phyloP scores from a whole-genome alignment of 2,113 vertebrate species.

The Scomber japonicus region DNA sequence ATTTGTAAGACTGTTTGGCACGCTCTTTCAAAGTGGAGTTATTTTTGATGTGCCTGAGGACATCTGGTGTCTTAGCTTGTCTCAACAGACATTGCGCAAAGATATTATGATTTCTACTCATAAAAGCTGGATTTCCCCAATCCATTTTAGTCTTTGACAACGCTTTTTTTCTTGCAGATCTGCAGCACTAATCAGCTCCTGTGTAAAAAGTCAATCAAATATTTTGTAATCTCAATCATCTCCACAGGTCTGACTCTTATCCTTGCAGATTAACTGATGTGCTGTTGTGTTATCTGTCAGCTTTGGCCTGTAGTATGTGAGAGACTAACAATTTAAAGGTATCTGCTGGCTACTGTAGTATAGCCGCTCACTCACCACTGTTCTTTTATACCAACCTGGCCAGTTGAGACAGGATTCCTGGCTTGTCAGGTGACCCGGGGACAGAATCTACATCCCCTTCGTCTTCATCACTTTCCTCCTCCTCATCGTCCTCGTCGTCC shows the following conservation, averaged over 20 bases:
- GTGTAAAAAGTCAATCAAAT: slow-evolving; percentile 41
- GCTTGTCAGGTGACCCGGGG: neutral
- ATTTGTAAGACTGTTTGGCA: slow-evolving; percentile 10
- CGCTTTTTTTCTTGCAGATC: slow-evolving; percentile 6
- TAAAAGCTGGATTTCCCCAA: slow-evolving; percentile 69
- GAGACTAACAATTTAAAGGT: too few species aligned
- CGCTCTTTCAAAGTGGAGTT: slow-evolving; percentile 5
- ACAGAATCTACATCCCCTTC: neutral
- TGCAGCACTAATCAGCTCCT: slow-evolving; percentile 31
- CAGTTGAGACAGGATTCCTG: slow-evolving; percentile 42
- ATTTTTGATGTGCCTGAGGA: slow-evolving; percentile 32
- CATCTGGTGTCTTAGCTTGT: slow-evolving; percentile 30
- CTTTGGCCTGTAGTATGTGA: neutral
- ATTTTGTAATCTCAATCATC: neutral
- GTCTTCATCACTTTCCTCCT: neutral
- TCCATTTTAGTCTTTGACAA: slow-evolving; percentile 50
- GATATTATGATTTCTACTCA: slow-evolving; percentile 40
- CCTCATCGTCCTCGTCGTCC: neutral
- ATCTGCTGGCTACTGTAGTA: neutral
- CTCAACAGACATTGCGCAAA: slow-evolving; percentile 34
- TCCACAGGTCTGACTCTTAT: slow-evolving; percentile 5
- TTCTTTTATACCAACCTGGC: slow-evolving; percentile 47
- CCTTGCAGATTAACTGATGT: neutral
- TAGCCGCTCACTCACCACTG: neutral
- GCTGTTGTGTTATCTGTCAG: neutral